Evolutionary conservation across 2,888 invertebrate species (phyloP).

Genomic region (Luperina testacea): DNA sequence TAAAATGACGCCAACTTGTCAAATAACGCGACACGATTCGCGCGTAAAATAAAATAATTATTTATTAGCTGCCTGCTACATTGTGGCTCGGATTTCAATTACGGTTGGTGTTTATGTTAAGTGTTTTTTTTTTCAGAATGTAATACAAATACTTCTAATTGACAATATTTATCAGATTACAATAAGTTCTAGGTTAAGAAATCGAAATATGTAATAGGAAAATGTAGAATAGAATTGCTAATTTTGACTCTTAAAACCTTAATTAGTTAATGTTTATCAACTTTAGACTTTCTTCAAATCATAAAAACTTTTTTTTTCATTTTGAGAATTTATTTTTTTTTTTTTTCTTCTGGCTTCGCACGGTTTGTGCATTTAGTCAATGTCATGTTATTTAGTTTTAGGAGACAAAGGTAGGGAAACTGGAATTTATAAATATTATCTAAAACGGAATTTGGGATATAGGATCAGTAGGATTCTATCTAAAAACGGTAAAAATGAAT

Average conservation of each 20-base stretch:
- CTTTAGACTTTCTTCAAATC: not conserved
- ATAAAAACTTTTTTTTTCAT: too few relatives aligned
- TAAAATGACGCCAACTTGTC: conserved; percentile 69
- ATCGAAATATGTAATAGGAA: conserved; percentile 3
- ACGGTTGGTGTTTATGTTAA: not conserved
- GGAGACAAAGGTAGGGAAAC: too few relatives aligned
- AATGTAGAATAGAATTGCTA: not conserved
- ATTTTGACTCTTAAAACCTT: not conserved
- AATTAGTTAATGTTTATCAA: not conserved
- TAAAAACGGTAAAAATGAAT: too few relatives aligned
- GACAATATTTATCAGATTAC: conserved; percentile 4
- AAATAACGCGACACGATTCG: conserved; percentile 68
- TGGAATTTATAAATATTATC: too few relatives aligned
- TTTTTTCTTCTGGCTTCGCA: too few relatives aligned
- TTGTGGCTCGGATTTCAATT: conserved; percentile 30
- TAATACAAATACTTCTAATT: conserved; percentile 21
- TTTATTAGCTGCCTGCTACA: conserved; percentile 30
- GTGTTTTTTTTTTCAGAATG: conserved; percentile 10
- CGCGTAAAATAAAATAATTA: conserved; percentile 45
- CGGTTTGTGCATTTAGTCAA: too few relatives aligned
- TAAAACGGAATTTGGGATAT: too few relatives aligned
- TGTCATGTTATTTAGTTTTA: too few relatives aligned
- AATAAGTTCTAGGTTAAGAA: not conserved
- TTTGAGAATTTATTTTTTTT: too few relatives aligned
- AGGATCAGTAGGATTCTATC: too few relatives aligned